Conservation (phyloP, 2,888 invertebrate genomes). For the Siphonodentalium dalli region DNA sequence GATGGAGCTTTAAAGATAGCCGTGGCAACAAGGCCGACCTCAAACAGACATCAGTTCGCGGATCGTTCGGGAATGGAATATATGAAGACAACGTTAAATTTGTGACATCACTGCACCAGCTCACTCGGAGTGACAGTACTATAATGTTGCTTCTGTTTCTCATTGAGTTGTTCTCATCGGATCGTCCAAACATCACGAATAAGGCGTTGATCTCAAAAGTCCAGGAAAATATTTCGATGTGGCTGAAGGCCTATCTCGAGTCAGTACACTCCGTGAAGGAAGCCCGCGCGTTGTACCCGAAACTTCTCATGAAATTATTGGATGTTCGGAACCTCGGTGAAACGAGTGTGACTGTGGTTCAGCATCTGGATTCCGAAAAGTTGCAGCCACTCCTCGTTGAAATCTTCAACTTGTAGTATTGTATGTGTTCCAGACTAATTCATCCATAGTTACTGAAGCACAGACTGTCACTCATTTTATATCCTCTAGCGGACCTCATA, state of each 20-base stretch:
- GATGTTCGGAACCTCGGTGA: conserved; percentile 64
- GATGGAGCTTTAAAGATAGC: conserved; percentile 40
- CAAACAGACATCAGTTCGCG: conserved; percentile 39
- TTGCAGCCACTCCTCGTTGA: conserved; percentile 55
- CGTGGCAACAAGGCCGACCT: conserved; percentile 21
- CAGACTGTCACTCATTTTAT: too few relatives aligned
- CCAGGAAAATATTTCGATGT: conserved; percentile 76
- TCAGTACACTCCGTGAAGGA: conserved; percentile 77
- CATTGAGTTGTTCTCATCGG: conserved; percentile 66
- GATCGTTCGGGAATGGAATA: conserved; percentile 51
- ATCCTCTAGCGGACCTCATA: too few relatives aligned
- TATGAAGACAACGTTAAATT: conserved; percentile 65
- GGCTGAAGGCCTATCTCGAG: conserved; percentile 83
- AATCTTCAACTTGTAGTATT: conserved; percentile 47
- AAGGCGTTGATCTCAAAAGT: conserved; percentile 53
- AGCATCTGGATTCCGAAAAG: conserved; percentile 44
- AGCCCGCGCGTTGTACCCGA: conserved; percentile 71
- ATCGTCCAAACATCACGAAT: conserved; percentile 59
- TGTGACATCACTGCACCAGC: conserved; percentile 61
- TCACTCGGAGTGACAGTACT: conserved; percentile 63
- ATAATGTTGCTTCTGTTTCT: conserved; percentile 63
- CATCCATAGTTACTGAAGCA: too few relatives aligned
- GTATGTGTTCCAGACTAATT: too few relatives aligned
- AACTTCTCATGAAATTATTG: conserved; percentile 64
- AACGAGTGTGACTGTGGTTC: conserved; percentile 47